A percentile compares a stretch with the other conserved stretches of the same genome.
Evolutionary conservation across 2,888 invertebrate species (phyloP).

Genomic region (Malthinus flaveolus): DNA sequence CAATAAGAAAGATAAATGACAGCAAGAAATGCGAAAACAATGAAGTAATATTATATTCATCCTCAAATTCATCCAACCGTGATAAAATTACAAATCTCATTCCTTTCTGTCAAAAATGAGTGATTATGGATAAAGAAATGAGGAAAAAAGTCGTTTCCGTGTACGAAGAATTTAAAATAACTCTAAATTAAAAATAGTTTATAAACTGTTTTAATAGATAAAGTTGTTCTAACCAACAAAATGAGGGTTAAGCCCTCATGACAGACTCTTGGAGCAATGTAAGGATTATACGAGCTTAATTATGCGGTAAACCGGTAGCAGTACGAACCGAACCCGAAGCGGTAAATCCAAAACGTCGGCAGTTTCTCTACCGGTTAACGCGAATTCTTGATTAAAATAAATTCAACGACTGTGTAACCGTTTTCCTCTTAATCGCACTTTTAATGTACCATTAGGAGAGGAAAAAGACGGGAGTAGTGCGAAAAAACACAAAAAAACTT

Average conservation of each 20-base stretch:
- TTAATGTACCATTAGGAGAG: conserved; percentile 12
- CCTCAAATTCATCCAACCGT: not conserved
- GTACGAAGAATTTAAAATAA: no score
- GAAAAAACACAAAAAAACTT: no score
- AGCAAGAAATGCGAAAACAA: not conserved
- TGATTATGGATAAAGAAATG: not conserved
- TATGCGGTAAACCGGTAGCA: conserved; percentile 42
- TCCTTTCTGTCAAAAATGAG: conserved; percentile 1
- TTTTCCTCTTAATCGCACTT: conserved; percentile 14
- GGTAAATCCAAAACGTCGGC: conserved; percentile 41
- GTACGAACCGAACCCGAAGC: conserved; percentile 37
- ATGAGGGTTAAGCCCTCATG: conserved; percentile 46
- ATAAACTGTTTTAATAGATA: conserved; percentile 25
- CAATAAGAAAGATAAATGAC: not conserved
- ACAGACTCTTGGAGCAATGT: conserved; percentile 42
- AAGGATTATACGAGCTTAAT: conserved; percentile 48
- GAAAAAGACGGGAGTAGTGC: conserved; percentile 5
- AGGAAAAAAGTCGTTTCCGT: no score
- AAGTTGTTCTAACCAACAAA: conserved; percentile 34
- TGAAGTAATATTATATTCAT: not conserved
- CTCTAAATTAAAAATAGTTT: not conserved
- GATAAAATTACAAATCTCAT: conserved; percentile 1
- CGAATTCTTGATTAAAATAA: conserved; percentile 20
- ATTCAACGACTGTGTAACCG: conserved; percentile 19
- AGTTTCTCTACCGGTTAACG: conserved; percentile 26